Evolutionary conservation across 92 coral and sea anemone species (phyloP), one percentile per base, ranked within the genome.

Genomic region (Porites lobata): DNA sequence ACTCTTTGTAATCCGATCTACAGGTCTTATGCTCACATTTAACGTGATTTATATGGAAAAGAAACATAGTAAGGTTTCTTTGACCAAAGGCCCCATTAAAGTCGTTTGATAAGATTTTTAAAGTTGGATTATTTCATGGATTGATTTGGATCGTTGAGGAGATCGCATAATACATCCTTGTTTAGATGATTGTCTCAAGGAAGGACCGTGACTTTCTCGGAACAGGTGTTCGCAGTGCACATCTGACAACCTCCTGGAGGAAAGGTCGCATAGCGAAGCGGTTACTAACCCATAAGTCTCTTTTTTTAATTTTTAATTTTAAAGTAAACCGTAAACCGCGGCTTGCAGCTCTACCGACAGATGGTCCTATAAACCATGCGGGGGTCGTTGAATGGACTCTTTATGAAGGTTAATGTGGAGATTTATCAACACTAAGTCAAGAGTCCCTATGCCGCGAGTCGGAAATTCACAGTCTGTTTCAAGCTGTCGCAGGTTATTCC

Each of bases 381-480:
- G 62, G 62, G 62, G 62, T 57, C 62, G 62, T 57, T 57, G 62
- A 15, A 57, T 57, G 15, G 62, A 15, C 62, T 57, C 62, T 57
- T 57, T 57, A 57, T 57, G 8, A 57, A 58, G 63, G 63, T 58
- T 58, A 38, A 17, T 0, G 4, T 8, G 47, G 6, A 58, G 63
- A 58, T 58, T 58, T 58, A 9, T 58, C 63, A 58, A 58, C 63
- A 58, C 63, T 58, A 58, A 57, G 10, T 10, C 63, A 57, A 11
- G 63, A 15, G 17, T 15, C 63, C 7, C 14, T 15, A 57, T 57
- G 63, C 63, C 63, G 0, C 13, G 63, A 2, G 63, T 58, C 63
- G 63, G 19, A 21, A 72, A 47, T 72, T 72, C 32, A 72, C 77
- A 53, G 32, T 21, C 32, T 72, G 77, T 50, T 22, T 72, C 8